Percentiles rank a stretch among this genome's conserved stretches.
Conservation (phyloP, 2,113 vertebrate genomes). For the Abramis brama region DNA sequence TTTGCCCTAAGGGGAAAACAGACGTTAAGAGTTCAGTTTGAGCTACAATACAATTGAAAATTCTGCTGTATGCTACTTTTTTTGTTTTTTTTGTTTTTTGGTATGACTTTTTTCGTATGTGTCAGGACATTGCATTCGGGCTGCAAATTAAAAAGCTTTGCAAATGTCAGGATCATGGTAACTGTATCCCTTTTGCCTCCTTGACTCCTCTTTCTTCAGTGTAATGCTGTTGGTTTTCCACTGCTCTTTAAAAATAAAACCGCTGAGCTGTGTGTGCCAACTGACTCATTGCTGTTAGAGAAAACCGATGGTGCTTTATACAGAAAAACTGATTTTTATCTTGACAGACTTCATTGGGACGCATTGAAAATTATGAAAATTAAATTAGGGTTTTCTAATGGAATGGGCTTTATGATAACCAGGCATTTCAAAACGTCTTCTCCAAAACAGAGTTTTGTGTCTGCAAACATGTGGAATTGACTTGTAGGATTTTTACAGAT, state of each 20-base stretch:
- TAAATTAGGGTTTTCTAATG: background rate
- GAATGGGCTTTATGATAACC: background rate
- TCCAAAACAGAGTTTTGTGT: background rate
- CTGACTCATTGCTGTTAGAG: constrained; percentile 37
- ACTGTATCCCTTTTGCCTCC: constrained; percentile 5
- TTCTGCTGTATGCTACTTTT: background rate
- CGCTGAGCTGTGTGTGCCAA: constrained; percentile 44
- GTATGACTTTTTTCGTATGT: background rate
- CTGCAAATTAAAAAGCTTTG: constrained; percentile 44
- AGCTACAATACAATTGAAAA: background rate
- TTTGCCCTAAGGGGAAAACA: background rate
- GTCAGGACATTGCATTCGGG: constrained; percentile 25
- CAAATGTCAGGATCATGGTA: background rate
- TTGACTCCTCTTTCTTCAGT: constrained; percentile 31
- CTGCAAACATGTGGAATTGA: background rate
- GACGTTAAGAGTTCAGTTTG: background rate
- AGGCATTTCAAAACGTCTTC: background rate
- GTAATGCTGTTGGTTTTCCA: constrained; percentile 54
- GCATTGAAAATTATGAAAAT: background rate
- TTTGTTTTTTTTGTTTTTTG: background rate
- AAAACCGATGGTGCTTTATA: background rate
- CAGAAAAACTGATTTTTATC: background rate
- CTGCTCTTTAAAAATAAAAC: constrained; percentile 59
- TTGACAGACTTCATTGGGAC: background rate
- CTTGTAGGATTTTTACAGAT: background rate